These are phyloP conservation scores for Strigamia transsilvanica DNA, from an alignment of 2,888 invertebrate genomes.

Conservation along the genomic window DNA sequence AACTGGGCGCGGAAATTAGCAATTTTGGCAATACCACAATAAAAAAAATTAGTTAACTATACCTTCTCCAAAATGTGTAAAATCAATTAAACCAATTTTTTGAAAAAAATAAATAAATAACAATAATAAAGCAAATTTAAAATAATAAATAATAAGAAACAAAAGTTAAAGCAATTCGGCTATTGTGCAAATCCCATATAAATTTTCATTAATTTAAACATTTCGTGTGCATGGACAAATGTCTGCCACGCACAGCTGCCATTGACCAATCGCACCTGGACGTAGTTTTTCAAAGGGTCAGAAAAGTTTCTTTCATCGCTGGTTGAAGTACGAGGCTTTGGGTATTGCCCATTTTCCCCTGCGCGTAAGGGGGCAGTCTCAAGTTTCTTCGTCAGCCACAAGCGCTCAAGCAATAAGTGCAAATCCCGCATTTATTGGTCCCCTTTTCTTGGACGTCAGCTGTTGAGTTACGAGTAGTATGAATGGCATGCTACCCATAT, in stretches of 20 bases:
- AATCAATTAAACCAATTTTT: background rate
- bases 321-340: background rate
- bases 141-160: background rate
- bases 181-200: background rate
- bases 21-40: constrained; percentile 23
- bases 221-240: background rate
- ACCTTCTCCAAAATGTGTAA: background rate
- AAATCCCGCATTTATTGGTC: constrained; percentile 45
- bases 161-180: background rate
- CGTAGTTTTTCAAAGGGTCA: constrained; percentile 4
- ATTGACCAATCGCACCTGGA: constrained; percentile 28
- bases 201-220: constrained; percentile 10
- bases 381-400: constrained; percentile 40
- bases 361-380: constrained; percentile 27
- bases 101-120: background rate
- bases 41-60: constrained; percentile 35
- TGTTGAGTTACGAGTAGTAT: constrained; percentile 43
- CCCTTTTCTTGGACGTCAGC: constrained; percentile 41
- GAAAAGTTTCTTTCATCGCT: constrained; percentile 37
- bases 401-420: constrained; percentile 41
- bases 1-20: constrained; percentile 40
- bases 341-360: background rate
- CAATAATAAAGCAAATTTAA: background rate
- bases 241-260: background rate
- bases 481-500: constrained; percentile 41